These are phyloP conservation scores for Pagetopsis macropterus DNA, from an alignment of 2,797 vertebrate genomes.

Conservation along the genomic window DNA sequence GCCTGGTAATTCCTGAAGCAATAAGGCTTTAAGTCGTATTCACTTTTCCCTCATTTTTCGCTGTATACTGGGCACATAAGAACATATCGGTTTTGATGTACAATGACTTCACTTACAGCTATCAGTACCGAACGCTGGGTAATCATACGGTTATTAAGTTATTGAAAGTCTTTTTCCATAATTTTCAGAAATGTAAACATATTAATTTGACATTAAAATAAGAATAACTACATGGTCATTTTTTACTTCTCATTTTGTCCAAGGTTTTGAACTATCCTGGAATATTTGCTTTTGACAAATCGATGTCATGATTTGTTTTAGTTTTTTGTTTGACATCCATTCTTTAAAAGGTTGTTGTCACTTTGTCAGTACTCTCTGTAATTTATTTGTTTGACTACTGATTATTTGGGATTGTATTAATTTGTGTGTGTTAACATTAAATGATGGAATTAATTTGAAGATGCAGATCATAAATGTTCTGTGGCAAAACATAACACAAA, in stretches of 20 bases:
- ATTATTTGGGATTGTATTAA: conserved; percentile 78
- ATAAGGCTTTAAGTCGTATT: conserved; percentile 29
- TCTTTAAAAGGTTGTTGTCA: conserved; percentile 45
- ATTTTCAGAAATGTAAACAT: background rate
- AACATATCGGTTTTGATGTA: conserved; percentile 29
- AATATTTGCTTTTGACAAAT: conserved; percentile 7
- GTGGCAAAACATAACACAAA: background rate
- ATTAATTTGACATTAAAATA: conserved; percentile 15
- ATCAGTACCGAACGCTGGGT: conserved; percentile 10
- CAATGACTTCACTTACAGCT: conserved; percentile 43
- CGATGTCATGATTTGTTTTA: conserved; percentile 31
- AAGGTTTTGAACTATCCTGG: conserved; percentile 14
- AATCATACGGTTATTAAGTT: conserved; percentile 30
- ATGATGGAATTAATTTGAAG: conserved; percentile 49
- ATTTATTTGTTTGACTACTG: conserved; percentile 89
- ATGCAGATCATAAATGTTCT: conserved; percentile 25
- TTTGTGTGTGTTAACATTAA: conserved; percentile 57
- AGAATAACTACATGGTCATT: background rate
- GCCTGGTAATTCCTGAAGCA: conserved; percentile 29
- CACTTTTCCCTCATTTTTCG: conserved; percentile 24
- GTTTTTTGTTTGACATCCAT: conserved; percentile 45
- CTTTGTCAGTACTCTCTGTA: conserved; percentile 74
- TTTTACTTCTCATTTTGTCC: conserved; percentile 13
- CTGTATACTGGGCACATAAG: conserved; percentile 52
- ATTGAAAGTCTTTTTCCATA: conserved; percentile 27